These are phyloP conservation scores for Unio delphinus DNA, from an alignment of 2,888 invertebrate genomes.

Conservation along the genomic window DNA sequence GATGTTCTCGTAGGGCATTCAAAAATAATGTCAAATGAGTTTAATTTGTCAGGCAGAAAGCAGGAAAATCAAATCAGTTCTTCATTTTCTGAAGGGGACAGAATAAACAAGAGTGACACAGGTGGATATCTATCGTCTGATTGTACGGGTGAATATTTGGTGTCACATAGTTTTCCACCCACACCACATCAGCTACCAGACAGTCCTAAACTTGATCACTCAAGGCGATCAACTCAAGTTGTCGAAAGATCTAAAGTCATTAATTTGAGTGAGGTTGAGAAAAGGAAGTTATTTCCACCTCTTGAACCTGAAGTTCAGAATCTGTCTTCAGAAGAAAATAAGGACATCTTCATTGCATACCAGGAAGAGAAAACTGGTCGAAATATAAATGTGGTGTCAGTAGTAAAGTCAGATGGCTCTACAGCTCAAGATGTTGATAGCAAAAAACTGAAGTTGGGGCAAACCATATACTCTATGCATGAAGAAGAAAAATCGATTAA, in stretches of 20 bases:
- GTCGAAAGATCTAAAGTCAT: slow-evolving; percentile 42
- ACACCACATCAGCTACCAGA: slow-evolving; percentile 48
- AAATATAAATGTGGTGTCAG: no score
- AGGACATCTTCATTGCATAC: no score
- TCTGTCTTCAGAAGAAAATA: no score
- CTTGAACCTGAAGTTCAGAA: not conserved
- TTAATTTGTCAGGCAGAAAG: no score
- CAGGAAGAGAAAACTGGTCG: no score
- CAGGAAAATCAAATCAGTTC: slow-evolving; percentile 2
- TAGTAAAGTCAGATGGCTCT: no score
- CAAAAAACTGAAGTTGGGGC: no score
- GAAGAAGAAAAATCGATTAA: no score
- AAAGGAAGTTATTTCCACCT: slow-evolving; percentile 30
- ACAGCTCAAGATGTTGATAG: no score
- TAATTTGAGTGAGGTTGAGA: slow-evolving; percentile 21
- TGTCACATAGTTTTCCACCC: slow-evolving; percentile 29
- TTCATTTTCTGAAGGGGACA: slow-evolving; percentile 9
- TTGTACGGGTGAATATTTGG: not conserved
- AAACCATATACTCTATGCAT: no score
- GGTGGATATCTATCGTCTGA: not conserved
- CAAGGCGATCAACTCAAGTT: slow-evolving; percentile 56
- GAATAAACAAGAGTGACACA: not conserved
- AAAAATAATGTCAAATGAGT: not conserved
- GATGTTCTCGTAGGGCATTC: slow-evolving; percentile 43
- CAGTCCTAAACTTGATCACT: slow-evolving; percentile 45